Percentiles rank a stretch among this genome's conserved stretches.
Conservation (phyloP, 2,113 vertebrate species). For the Phalacrocorax pelagicus region DNA sequence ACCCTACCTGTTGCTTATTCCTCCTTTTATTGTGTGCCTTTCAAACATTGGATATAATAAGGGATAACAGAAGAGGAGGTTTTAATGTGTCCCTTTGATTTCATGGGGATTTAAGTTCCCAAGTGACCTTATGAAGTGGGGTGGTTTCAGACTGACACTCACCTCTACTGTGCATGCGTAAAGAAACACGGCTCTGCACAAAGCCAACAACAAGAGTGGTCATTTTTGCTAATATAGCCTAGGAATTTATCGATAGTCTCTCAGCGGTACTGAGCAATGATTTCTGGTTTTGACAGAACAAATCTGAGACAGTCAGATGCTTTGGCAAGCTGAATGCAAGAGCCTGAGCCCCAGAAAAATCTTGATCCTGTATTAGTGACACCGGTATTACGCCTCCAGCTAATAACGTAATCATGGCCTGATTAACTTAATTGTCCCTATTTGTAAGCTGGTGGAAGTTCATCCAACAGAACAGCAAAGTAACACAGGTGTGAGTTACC, state of each 20-base stretch:
- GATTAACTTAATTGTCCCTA: background rate
- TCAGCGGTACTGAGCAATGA: background rate
- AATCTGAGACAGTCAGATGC: background rate
- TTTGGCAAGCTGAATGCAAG: background rate
- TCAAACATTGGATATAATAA: rapidly evolving
- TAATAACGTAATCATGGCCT: background rate
- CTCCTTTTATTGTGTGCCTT: background rate
- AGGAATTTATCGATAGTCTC: background rate
- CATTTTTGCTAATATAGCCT: background rate
- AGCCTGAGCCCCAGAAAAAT: background rate
- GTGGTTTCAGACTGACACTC: background rate
- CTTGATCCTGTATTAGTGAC: background rate
- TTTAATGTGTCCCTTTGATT: background rate
- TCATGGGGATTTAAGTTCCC: background rate
- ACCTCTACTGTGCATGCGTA: background rate
- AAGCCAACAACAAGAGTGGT: background rate
- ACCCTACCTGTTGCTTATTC: background rate
- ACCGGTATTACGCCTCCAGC: background rate
- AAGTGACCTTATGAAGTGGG: background rate
- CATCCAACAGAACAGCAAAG: background rate
- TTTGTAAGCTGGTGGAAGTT: background rate
- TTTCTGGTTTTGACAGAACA: background rate
- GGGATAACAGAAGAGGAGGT: background rate
- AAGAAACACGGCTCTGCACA: background rate
- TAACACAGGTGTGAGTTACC: background rate